Conservation (phyloP, 2,113 vertebrate species). For the Podarcis cretensis region DNA sequence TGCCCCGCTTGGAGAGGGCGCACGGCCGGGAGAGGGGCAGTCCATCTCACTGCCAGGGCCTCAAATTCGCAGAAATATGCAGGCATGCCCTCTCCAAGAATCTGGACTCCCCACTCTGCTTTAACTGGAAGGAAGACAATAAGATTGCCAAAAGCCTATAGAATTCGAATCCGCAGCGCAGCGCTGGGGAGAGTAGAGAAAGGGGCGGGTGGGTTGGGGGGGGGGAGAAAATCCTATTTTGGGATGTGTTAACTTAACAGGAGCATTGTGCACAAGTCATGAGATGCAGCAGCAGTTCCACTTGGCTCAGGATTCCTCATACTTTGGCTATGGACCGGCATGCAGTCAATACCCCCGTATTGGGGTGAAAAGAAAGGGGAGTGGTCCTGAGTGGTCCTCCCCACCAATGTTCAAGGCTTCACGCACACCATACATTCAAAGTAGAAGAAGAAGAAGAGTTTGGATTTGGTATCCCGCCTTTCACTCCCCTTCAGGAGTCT, state of each 20-base stretch:
- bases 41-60: neutral
- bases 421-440: too few species aligned
- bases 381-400: neutral
- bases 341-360: neutral
- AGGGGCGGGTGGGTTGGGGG: neutral
- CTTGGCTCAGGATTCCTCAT: neutral
- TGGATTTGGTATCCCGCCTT: too few species aligned
- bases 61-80: neutral
- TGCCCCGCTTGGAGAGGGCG: neutral
- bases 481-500: too few species aligned
- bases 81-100: too few species aligned
- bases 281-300: neutral
- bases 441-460: too few species aligned
- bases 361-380: neutral
- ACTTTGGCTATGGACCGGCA: neutral
- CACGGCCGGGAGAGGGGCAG: too few species aligned
- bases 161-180: neutral
- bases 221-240: neutral
- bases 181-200: neutral
- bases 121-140: neutral
- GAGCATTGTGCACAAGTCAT: neutral
- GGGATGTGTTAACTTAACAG: slow-evolving; percentile 1
- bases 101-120: neutral
- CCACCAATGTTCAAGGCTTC: too few species aligned
- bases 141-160: neutral